Conservation (phyloP, 2,888 invertebrate genomes). For the Alloplasta piceator region DNA sequence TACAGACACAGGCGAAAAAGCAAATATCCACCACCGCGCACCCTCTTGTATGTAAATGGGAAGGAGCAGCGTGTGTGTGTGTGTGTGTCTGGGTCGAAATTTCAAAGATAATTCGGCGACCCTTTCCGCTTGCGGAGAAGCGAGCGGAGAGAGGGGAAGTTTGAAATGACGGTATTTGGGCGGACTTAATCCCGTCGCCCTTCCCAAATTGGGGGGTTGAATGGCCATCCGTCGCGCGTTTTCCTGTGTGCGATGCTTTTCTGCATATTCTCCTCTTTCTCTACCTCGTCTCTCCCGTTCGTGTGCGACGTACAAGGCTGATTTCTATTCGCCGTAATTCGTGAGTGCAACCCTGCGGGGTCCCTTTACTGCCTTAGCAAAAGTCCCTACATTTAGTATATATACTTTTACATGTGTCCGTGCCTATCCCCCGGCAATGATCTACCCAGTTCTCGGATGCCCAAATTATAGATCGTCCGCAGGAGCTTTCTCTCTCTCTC, state of each 20-base stretch:
- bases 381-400: not conserved
- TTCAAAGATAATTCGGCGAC: constrained; percentile 57
- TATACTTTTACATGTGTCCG: constrained; percentile 37
- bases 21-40: not conserved
- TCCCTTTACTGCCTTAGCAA: constrained; percentile 4
- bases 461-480: constrained; percentile 69
- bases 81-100: constrained; percentile 41
- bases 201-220: constrained; percentile 75
- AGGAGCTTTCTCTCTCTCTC: constrained; percentile 24
- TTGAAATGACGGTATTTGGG: constrained; percentile 76
- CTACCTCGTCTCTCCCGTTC: constrained; percentile 12
- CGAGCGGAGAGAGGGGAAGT: constrained; percentile 29
- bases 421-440: constrained; percentile 44
- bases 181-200: constrained; percentile 78
- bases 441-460: constrained; percentile 59
- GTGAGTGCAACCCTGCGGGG: constrained; percentile 72
- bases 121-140: constrained; percentile 31
- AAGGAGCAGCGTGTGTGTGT: not conserved
- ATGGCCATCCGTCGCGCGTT: constrained; percentile 64
- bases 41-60: not conserved
- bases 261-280: constrained; percentile 47
- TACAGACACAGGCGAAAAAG: not conserved
- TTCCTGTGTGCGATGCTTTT: constrained; percentile 4
- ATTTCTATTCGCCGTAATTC: constrained; percentile 78
- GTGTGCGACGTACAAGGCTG: constrained; percentile 52